These are phyloP conservation scores for Ammodytes dubius DNA, from an alignment of 2,113 vertebrate genomes.

Conservation along the genomic window DNA sequence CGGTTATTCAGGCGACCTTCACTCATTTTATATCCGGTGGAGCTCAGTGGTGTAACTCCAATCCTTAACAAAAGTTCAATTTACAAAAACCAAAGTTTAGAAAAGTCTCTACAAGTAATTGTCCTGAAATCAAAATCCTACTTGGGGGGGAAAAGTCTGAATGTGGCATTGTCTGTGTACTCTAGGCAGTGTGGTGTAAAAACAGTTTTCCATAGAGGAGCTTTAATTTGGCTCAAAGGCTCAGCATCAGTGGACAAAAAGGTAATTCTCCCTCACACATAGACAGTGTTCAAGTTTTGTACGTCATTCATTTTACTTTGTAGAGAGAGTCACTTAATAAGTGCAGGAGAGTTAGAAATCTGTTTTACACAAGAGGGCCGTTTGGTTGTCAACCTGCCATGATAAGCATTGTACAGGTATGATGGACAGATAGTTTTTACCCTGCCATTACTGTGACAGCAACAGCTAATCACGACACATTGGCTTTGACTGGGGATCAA, in stretches of 20 bases:
- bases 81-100: too few relatives aligned
- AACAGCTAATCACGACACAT: conserved; percentile 25
- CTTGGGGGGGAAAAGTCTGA: too few relatives aligned
- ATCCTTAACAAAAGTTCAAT: not conserved
- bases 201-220: not conserved
- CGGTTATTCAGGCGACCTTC: not conserved
- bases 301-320: conserved; percentile 7
- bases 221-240: conserved; percentile 11
- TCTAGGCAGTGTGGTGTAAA: not conserved
- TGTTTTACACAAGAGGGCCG: not conserved
- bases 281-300: not conserved
- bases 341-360: not conserved
- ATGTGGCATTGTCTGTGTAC: too few relatives aligned
- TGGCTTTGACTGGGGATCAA: conserved; percentile 2
- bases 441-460: not conserved
- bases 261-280: not conserved
- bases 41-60: conserved; percentile 9
- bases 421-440: conserved; percentile 36
- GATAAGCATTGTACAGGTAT: conserved; percentile 35
- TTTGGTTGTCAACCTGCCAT: conserved; percentile 27
- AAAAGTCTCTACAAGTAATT: too few relatives aligned
- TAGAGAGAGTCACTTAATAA: not conserved
- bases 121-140: too few relatives aligned
- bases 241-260: conserved; percentile 17
- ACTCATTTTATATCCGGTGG: not conserved